phyloP scores from a whole-genome alignment of 1,140 invertebrate genomes.

The Micrasema longulum region DNA sequence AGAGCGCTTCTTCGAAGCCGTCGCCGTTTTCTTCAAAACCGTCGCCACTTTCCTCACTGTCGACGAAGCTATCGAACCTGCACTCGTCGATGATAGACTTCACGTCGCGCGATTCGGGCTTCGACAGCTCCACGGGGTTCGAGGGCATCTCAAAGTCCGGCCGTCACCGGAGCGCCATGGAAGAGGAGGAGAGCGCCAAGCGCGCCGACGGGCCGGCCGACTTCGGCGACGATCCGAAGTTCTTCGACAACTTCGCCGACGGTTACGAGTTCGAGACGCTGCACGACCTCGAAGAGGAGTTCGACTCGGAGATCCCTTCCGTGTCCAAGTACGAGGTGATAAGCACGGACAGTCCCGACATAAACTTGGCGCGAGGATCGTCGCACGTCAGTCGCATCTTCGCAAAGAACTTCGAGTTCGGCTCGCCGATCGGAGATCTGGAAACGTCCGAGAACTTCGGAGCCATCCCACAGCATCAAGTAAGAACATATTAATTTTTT shows the following conservation, averaged over 20 bases:
- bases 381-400: conserved; percentile 58
- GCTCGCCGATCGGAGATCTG: conserved; percentile 61
- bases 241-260: neutral
- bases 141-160: conserved; percentile 18
- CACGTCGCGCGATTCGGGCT: conserved; percentile 48
- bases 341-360: conserved; percentile 65
- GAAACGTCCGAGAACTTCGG: conserved; percentile 61
- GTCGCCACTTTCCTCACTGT: neutral
- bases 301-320: conserved; percentile 60
- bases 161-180: neutral
- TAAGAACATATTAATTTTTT: too few species aligned
- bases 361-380: conserved; percentile 60
- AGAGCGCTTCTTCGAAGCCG: neutral
- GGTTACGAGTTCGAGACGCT: conserved; percentile 57
- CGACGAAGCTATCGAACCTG: too few species aligned
- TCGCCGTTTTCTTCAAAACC: neutral
- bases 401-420: conserved; percentile 62
- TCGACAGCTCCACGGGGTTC: conserved; percentile 47
- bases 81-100: neutral
- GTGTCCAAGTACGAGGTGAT: conserved; percentile 66
- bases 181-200: neutral
- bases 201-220: neutral
- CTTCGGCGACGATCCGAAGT: neutral
- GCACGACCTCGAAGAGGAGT: conserved; percentile 64
- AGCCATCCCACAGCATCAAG: neutral